Evolutionary conservation across 2,113 vertebrate species (phyloP).

Genomic region (Ictalurus punctatus): DNA sequence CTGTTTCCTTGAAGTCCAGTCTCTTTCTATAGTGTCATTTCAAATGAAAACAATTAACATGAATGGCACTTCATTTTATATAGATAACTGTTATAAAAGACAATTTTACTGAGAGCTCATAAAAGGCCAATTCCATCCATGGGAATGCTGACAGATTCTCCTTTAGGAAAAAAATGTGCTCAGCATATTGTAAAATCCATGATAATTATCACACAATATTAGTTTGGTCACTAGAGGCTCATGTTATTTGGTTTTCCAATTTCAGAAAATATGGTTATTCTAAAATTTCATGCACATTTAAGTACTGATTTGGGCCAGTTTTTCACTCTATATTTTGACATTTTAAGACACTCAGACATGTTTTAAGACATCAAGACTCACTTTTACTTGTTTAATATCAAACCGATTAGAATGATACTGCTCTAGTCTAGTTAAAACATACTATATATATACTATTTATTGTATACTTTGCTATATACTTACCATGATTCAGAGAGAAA

Average conservation of each 20-base stretch:
- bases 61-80: slow-evolving; percentile 69
- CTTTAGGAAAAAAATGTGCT: slow-evolving; percentile 67
- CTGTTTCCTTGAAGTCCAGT: background rate
- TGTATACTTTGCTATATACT: background rate
- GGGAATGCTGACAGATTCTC: slow-evolving; percentile 65
- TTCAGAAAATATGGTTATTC: slow-evolving; percentile 41
- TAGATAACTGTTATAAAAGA: slow-evolving; percentile 56
- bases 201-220: slow-evolving; percentile 75
- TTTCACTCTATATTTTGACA: background rate
- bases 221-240: slow-evolving; percentile 71
- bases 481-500: slow-evolving; percentile 28
- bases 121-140: slow-evolving; percentile 72
- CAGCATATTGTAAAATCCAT: slow-evolving; percentile 71
- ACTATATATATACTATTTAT: background rate
- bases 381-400: background rate
- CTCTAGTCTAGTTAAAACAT: background rate
- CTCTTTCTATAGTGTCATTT: slow-evolving; percentile 7
- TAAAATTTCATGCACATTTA: background rate
- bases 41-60: slow-evolving; percentile 28
- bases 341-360: background rate
- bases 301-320: background rate
- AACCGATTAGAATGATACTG: background rate
- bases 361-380: background rate
- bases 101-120: slow-evolving; percentile 71
- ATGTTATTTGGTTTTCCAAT: slow-evolving; percentile 64